These are phyloP conservation scores for Saiga tatarica DNA, from an alignment of 2,113 vertebrate genomes.

Conservation along the genomic window DNA sequence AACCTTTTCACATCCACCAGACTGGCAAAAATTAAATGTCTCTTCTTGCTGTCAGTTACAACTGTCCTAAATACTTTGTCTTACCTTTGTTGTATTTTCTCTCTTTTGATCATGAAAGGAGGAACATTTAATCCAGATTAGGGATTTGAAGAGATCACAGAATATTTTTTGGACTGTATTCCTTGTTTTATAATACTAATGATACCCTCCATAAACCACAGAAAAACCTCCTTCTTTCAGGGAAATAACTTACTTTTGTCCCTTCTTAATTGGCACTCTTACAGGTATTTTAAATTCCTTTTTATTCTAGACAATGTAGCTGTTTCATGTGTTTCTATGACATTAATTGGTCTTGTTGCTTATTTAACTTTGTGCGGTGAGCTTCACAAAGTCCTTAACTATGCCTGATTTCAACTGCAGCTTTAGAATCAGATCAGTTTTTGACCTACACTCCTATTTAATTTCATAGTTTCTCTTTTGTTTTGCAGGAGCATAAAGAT, in stretches of 20 bases:
- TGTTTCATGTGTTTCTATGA: not conserved
- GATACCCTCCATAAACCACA: not conserved
- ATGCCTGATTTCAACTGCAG: not conserved
- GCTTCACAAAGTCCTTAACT: not conserved
- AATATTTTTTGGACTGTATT: not conserved
- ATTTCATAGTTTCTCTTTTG: constrained; percentile 25
- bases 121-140: not conserved
- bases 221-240: not conserved
- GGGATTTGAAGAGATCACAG: not conserved
- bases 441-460: not conserved
- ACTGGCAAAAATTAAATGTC: not conserved
- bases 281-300: not conserved
- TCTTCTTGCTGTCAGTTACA: not conserved
- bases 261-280: not conserved
- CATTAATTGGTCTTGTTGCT: not conserved
- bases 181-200: not conserved
- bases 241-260: not conserved
- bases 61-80: not conserved
- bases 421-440: not conserved
- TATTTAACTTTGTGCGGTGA: not conserved
- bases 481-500: not conserved
- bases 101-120: not conserved
- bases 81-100: not conserved
- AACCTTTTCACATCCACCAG: not conserved
- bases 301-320: not conserved